Conservation (phyloP, 2,797 vertebrate species). For the Gila robusta region DNA sequence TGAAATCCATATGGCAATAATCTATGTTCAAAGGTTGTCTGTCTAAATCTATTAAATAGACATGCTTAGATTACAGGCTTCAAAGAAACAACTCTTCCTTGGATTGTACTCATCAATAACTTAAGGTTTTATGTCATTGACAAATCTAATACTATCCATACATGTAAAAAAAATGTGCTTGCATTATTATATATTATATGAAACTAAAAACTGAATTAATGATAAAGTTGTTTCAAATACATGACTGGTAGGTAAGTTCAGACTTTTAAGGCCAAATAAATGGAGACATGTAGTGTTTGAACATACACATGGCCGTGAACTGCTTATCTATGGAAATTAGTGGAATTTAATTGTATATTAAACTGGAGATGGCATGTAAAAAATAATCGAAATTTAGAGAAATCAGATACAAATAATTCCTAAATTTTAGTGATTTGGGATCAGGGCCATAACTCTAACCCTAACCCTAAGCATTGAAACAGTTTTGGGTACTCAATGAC, state of each 20-base stretch:
- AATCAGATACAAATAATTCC: not conserved
- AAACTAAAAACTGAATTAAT: not conserved
- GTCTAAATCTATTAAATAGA: slow-evolving; percentile 9
- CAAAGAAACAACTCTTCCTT: not conserved
- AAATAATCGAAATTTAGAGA: not conserved
- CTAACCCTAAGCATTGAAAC: not conserved
- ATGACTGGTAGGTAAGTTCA: not conserved
- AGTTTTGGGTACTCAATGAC: not conserved
- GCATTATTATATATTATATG: not conserved
- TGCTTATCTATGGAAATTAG: slow-evolving; percentile 53
- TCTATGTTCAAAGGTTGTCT: not conserved
- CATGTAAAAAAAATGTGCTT: not conserved
- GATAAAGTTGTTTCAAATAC: slow-evolving; percentile 1
- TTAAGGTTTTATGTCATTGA: not conserved
- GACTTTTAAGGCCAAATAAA: slow-evolving; percentile 25
- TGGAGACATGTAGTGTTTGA: slow-evolving; percentile 54
- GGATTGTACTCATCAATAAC: not conserved
- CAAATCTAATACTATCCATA: not conserved
- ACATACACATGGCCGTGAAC: slow-evolving; percentile 56
- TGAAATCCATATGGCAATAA: not conserved
- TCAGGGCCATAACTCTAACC: not conserved
- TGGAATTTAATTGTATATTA: slow-evolving; percentile 46
- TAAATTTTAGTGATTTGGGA: not conserved
- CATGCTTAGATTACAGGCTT: not conserved
- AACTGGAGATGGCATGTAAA: not conserved